Conservation (phyloP, 2,797 vertebrate species). For the Oreonectes daqikongensis region DNA sequence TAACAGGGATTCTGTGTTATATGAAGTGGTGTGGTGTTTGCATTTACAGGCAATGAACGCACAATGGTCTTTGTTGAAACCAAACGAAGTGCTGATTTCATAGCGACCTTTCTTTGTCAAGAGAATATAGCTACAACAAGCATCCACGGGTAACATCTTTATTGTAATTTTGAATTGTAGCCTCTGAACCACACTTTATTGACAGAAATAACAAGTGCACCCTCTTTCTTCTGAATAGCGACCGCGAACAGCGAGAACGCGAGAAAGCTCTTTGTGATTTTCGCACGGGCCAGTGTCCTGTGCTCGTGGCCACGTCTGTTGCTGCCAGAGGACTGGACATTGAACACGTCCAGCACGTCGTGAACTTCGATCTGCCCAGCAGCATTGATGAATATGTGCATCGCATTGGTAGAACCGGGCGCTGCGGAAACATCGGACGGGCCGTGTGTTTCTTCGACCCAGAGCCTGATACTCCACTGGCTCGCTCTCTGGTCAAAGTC, state of each 20-base stretch:
- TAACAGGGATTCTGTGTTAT: too few species aligned
- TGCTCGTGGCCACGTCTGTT: conserved; percentile 93
- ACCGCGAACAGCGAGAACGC: conserved; percentile 88
- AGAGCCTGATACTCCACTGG: conserved; percentile 64
- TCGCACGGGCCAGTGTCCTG: conserved; percentile 83
- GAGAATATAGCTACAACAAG: conserved; percentile 89
- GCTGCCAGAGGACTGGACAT: conserved; percentile 94
- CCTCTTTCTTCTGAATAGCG: conserved; percentile 69
- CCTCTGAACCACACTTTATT: not conserved
- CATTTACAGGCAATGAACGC: conserved; percentile 79
- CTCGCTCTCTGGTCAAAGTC: conserved; percentile 81
- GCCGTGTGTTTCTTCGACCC: conserved; percentile 89
- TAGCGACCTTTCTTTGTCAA: conserved; percentile 89
- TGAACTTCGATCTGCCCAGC: conserved; percentile 91
- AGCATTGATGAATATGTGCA: conserved; percentile 93
- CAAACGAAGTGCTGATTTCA: conserved; percentile 91
- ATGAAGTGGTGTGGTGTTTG: not conserved
- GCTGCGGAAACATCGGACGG: conserved; percentile 89
- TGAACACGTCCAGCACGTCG: conserved; percentile 91
- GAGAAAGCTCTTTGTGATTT: conserved; percentile 88
- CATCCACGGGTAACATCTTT: conserved; percentile 85
- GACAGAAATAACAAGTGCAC: not conserved
- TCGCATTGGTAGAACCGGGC: conserved; percentile 92
- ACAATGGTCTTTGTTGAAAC: conserved; percentile 96
- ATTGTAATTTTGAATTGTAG: not conserved